Evolutionary conservation across 2,888 invertebrate genomes (phyloP).

Genomic region (Synergus japonicus): DNA sequence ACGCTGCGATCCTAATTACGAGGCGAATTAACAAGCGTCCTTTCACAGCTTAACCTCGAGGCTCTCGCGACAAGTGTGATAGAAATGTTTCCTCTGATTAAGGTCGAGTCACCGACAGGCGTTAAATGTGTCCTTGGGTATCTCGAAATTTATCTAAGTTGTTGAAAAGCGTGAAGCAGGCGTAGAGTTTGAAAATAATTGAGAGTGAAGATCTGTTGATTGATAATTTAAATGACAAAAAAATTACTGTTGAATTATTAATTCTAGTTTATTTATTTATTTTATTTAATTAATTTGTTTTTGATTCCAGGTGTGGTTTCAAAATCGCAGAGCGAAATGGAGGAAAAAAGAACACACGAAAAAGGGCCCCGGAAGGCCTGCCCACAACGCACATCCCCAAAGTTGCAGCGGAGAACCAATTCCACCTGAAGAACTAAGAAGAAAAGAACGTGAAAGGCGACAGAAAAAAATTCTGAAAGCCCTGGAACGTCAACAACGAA

Average conservation of each 20-base stretch:
- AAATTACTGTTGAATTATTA: background rate
- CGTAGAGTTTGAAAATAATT: background rate
- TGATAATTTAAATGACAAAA: background rate
- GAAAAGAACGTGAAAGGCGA: constrained; percentile 91
- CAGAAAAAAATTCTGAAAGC: constrained; percentile 95
- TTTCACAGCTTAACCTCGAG: constrained; percentile 49
- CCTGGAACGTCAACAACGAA: constrained; percentile 93
- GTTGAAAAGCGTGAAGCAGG: background rate
- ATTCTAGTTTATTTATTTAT: background rate
- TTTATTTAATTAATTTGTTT: background rate
- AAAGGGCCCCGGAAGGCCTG: constrained; percentile 98
- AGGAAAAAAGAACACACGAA: constrained; percentile 99
- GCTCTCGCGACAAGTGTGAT: background rate
- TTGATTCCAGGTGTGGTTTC: constrained; percentile 96
- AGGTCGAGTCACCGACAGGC: background rate
- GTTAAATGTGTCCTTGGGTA: constrained; percentile 3
- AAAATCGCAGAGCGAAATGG: constrained; percentile 99
- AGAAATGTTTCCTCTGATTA: constrained; percentile 3
- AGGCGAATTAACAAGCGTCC: constrained; percentile 56
- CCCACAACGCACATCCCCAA: constrained; percentile 98
- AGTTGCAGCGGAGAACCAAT: constrained; percentile 98
- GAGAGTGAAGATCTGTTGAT: background rate
- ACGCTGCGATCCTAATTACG: constrained; percentile 58
- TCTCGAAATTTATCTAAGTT: background rate
- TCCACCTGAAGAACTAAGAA: constrained; percentile 91